Evolutionary conservation across 2,113 vertebrate genomes (phyloP).

Genomic region (Sus scrofa): DNA sequence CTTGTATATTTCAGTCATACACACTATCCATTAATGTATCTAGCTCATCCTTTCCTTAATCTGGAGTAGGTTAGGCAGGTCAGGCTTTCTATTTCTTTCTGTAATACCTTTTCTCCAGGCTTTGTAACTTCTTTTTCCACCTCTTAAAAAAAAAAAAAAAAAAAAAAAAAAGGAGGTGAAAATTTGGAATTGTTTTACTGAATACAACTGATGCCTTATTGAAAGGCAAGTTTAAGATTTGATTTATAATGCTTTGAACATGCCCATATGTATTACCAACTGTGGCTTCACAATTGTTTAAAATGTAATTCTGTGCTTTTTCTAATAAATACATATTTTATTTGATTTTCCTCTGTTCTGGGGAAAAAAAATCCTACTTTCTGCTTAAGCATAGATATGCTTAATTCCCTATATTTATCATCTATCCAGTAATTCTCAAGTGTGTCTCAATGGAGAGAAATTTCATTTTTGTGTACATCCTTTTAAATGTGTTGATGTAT

Average conservation of each 20-base stretch:
- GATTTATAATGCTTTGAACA: slow-evolving; percentile 57
- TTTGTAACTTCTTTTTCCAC: slow-evolving; percentile 64
- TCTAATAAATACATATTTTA: slow-evolving; percentile 64
- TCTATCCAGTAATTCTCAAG: slow-evolving; percentile 58
- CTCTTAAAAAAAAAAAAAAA: background rate
- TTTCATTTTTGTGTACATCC: slow-evolving; percentile 48
- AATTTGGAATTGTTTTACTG: slow-evolving; percentile 68
- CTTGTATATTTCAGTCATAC: slow-evolving; percentile 56
- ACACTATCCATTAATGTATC: slow-evolving; percentile 49
- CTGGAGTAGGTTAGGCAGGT: slow-evolving; percentile 71
- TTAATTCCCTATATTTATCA: slow-evolving; percentile 59
- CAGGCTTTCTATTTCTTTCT: slow-evolving; percentile 79
- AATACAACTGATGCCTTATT: slow-evolving; percentile 58
- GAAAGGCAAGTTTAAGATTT: slow-evolving; percentile 76
- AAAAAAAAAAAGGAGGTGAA: slow-evolving; percentile 57
- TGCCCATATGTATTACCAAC: slow-evolving; percentile 28
- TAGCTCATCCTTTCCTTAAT: slow-evolving; percentile 64
- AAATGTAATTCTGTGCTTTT: slow-evolving; percentile 52
- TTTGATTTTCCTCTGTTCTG: slow-evolving; percentile 29
- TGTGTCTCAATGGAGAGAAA: slow-evolving; percentile 58
- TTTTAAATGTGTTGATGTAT: slow-evolving; percentile 76
- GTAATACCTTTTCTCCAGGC: slow-evolving; percentile 74
- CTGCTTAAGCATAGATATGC: background rate
- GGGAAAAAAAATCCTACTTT: background rate
- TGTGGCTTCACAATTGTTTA: background rate